Conservation (phyloP, 1,140 invertebrate genomes). For the Anoplolepis gracilipes region DNA sequence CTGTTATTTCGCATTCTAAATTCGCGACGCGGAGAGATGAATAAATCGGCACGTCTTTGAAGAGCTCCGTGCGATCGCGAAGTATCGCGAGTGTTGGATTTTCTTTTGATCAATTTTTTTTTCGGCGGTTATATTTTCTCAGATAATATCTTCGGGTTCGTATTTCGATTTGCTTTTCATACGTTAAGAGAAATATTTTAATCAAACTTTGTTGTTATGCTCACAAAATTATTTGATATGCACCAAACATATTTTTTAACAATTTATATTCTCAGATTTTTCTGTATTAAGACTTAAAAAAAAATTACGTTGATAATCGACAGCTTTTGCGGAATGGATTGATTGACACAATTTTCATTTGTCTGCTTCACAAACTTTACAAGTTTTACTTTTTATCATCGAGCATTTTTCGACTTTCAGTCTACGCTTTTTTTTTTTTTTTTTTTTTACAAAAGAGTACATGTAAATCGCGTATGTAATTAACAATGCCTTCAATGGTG, state of each 20-base stretch:
- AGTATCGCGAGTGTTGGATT: slow-evolving; percentile 5
- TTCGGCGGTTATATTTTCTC: background rate
- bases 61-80: slow-evolving; percentile 15
- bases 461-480: background rate
- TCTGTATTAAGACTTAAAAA: background rate
- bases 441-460: background rate
- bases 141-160: background rate
- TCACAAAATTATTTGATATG: background rate
- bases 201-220: background rate
- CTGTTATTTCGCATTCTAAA: slow-evolving; percentile 50
- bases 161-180: background rate
- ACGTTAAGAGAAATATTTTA: background rate
- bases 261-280: too few relatives aligned
- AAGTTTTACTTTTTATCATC: background rate
- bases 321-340: background rate
- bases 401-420: slow-evolving; percentile 5
- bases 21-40: slow-evolving; percentile 35
- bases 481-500: background rate
- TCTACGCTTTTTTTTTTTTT: background rate
- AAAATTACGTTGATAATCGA: background rate
- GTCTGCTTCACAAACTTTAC: background rate
- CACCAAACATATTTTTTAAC: too few relatives aligned
- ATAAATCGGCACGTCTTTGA: slow-evolving; percentile 44
- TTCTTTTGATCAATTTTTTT: slow-evolving; percentile 26
- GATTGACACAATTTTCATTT: background rate